Conservation (phyloP, 2,797 vertebrate genomes). For the Rhabdomys pumilio region DNA sequence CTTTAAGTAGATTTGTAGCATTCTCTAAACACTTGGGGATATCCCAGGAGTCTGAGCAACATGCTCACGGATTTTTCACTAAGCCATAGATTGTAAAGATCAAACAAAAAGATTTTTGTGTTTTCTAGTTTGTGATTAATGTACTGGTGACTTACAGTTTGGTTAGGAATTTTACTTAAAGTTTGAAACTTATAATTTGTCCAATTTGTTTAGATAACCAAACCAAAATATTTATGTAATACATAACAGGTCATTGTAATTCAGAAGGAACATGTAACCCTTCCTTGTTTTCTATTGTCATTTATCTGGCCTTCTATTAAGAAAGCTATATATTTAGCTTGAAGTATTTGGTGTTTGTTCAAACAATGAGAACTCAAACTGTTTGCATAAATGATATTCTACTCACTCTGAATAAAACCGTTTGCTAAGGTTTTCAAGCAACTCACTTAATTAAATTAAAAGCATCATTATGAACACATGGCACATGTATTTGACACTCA, state of each 20-base stretch:
- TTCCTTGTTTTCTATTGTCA: background rate
- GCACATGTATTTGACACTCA: background rate
- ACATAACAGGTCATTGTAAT: constrained; percentile 33
- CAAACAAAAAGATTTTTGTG: background rate
- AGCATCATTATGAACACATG: background rate
- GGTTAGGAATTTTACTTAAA: constrained; percentile 25
- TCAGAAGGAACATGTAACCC: background rate
- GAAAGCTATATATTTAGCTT: background rate
- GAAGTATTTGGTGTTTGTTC: background rate
- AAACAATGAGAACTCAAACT: background rate
- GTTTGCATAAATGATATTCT: background rate
- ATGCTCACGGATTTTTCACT: background rate
- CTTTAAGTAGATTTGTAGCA: too few relatives aligned
- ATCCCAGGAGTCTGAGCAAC: background rate
- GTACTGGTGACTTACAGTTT: background rate
- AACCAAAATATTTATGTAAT: constrained; percentile 34
- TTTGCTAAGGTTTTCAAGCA: background rate
- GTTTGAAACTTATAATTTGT: constrained; percentile 35
- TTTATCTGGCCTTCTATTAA: background rate
- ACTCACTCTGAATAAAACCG: background rate
- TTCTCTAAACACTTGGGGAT: background rate
- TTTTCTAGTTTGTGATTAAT: background rate
- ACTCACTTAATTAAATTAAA: constrained; percentile 2
- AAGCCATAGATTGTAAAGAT: background rate
- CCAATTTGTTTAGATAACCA: constrained; percentile 2